Evolutionary conservation across 2,113 vertebrate species (phyloP).

Genomic region (Etheostoma cragini): DNA sequence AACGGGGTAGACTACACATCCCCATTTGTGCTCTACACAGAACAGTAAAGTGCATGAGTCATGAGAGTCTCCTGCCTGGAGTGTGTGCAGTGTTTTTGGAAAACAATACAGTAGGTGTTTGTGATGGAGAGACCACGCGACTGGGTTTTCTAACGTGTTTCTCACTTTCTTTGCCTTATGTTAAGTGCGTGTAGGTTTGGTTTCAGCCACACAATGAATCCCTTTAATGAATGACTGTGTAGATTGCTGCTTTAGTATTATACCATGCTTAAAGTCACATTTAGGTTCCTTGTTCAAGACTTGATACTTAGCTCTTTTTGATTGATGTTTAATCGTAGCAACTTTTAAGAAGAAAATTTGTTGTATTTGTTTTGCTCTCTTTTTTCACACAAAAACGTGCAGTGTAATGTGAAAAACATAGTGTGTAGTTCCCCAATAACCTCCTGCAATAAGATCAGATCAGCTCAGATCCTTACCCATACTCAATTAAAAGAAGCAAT

Average conservation of each 20-base stretch:
- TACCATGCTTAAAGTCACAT: neutral
- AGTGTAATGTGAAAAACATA: neutral
- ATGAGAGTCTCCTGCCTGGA: conserved; percentile 51
- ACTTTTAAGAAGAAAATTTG: conserved; percentile 10
- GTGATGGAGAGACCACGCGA: neutral
- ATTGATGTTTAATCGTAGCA: neutral
- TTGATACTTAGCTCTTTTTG: neutral
- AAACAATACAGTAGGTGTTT: conserved; percentile 18
- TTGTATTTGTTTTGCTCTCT: neutral
- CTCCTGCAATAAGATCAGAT: neutral
- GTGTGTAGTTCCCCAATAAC: neutral
- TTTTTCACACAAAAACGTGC: neutral
- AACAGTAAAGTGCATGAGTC: conserved; percentile 51
- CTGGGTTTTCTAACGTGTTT: neutral
- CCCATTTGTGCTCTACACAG: conserved; percentile 17
- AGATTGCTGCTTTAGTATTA: conserved; percentile 1
- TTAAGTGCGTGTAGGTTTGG: neutral
- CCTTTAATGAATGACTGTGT: neutral
- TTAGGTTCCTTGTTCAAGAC: neutral
- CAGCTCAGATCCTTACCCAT: neutral
- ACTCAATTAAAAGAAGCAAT: neutral
- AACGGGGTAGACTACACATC: conserved; percentile 53
- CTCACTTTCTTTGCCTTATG: neutral
- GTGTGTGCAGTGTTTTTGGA: conserved; percentile 22
- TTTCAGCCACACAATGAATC: neutral